Conservation (phyloP, 2,888 invertebrate species). For the Orthosia incerta region DNA sequence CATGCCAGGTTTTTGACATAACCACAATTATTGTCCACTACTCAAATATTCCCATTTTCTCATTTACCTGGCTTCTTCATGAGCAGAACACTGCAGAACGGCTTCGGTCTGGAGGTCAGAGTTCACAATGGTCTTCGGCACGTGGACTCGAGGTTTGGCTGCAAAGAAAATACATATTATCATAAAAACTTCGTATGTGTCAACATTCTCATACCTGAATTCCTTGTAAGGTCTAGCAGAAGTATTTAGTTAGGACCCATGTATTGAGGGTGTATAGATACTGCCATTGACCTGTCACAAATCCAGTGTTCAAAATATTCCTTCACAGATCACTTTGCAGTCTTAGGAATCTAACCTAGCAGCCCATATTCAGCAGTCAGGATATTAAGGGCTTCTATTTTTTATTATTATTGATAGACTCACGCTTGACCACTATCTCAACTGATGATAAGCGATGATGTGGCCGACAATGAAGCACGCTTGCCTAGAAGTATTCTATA, state of each 20-base stretch:
- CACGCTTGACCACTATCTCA: too few species aligned
- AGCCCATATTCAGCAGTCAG: not conserved
- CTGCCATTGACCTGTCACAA: not conserved
- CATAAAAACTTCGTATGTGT: not conserved
- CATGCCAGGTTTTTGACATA: not conserved
- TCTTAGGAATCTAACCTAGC: not conserved
- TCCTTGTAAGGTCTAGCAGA: not conserved
- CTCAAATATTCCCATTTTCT: not conserved
- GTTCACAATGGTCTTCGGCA: conserved; percentile 78
- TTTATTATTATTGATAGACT: too few species aligned
- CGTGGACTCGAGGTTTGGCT: conserved; percentile 84
- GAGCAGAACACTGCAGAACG: conserved; percentile 80
- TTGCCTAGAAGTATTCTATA: not conserved
- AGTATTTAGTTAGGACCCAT: not conserved
- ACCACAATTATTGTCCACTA: not conserved
- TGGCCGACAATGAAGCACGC: too few species aligned
- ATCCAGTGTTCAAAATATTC: not conserved
- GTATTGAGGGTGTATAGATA: not conserved
- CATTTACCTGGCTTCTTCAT: conserved; percentile 80
- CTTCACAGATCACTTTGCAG: too few species aligned
- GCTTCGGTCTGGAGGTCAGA: conserved; percentile 81
- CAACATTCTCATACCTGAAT: too few species aligned
- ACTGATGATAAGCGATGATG: too few species aligned
- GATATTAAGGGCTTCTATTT: not conserved
- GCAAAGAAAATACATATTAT: conserved; percentile 50